Conservation (phyloP, 2,888 invertebrate genomes). For the Dryomyza anilis region DNA sequence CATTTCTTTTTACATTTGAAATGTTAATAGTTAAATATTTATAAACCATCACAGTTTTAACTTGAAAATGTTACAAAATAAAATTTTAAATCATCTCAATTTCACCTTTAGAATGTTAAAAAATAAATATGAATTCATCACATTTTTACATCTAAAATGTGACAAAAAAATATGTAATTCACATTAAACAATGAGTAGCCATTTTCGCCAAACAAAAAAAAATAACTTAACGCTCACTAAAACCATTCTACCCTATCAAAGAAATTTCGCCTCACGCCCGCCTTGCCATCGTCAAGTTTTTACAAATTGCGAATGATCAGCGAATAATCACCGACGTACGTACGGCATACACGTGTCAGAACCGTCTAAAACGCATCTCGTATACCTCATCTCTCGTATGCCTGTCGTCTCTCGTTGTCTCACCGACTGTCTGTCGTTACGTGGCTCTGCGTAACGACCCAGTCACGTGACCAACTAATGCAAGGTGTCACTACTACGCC, state of each 20-base stretch:
- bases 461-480: constrained; percentile 51
- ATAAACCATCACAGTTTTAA: no score
- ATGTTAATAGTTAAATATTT: no score
- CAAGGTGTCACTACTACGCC: constrained; percentile 22
- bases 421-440: background rate
- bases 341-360: constrained; percentile 14
- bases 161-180: background rate
- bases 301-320: constrained; percentile 21
- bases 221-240: no score
- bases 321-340: constrained; percentile 23
- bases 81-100: background rate
- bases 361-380: background rate
- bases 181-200: background rate
- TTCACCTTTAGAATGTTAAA: background rate
- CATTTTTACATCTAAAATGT: background rate
- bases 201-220: no score
- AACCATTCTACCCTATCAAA: no score
- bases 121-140: background rate
- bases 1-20: no score
- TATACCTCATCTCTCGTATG: background rate
- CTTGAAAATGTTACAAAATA: no score
- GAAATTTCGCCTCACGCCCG: background rate
- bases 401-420: background rate
- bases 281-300: background rate
- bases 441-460: constrained; percentile 45